Evolutionary conservation across 2,888 invertebrate species (phyloP).

Genomic region (Eremobia ochroleuca): DNA sequence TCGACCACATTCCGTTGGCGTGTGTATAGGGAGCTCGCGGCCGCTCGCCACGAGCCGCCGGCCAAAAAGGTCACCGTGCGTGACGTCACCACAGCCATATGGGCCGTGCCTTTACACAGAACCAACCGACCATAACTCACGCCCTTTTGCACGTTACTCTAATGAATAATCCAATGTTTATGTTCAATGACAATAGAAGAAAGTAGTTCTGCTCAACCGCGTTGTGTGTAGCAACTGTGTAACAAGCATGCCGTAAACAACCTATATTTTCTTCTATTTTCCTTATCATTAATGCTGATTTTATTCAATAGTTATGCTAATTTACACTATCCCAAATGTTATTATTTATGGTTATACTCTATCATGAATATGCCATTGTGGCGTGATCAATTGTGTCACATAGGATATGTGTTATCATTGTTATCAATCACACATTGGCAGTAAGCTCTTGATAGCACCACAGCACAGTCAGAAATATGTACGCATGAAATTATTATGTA

Average conservation of each 20-base stretch:
- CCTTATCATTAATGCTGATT: constrained; percentile 4
- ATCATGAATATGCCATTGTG: not conserved
- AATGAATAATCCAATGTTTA: constrained; percentile 76
- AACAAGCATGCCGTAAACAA: constrained; percentile 33
- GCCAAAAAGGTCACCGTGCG: constrained; percentile 89
- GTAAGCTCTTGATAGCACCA: constrained; percentile 26
- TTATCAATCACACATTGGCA: constrained; percentile 27
- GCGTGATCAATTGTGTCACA: not conserved
- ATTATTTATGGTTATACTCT: not conserved
- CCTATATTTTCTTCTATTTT: constrained; percentile 2
- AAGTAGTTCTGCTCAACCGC: constrained; percentile 29
- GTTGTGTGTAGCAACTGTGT: constrained; percentile 9
- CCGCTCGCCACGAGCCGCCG: constrained; percentile 81
- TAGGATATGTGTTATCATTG: constrained; percentile 3
- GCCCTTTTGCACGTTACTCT: constrained; percentile 77
- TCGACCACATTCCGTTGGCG: constrained; percentile 90
- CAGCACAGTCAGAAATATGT: constrained; percentile 13
- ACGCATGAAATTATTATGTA: constrained; percentile 30
- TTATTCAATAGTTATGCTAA: not conserved
- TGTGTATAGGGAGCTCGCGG: constrained; percentile 82
- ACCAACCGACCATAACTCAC: constrained; percentile 77
- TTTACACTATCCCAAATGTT: constrained; percentile 5
- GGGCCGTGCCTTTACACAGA: constrained; percentile 81
- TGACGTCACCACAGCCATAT: constrained; percentile 89
- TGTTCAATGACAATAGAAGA: constrained; percentile 62